Evolutionary conservation across 2,113 vertebrate genomes (phyloP), one percentile per base, ranked within the genome.

Genomic region (Vombatus ursinus): DNA sequence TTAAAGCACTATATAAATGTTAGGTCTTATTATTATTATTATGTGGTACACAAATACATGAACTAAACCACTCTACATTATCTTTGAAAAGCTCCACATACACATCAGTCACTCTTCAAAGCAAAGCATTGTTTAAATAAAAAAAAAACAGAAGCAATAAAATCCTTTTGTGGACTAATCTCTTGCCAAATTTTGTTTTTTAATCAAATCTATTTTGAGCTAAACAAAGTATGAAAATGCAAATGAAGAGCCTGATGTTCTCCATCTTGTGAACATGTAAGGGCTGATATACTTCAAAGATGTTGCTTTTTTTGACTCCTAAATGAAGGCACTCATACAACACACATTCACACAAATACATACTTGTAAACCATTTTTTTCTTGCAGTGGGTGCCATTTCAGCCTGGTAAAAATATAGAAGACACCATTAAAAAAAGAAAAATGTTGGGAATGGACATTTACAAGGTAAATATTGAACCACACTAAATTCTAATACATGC

Each of bases 151-250:
- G 98, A 98, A 98, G 98, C 98, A 98, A 98, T 99, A 98, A 99
- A 99, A 99, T 98, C 98, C 98, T 98, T 97, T 98, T 98, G 98
- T 98, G 98, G 98, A 99, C 98, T 99, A 98, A 99, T 99, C 98
- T 98, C 97, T 98, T 99, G 99, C 99, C 99, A 99, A 98, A 98
- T 98, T 98, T 98, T 98, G 68, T 98, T 98, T 98, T 99, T 98
- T 94, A 98, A 98, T 99, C 98, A 98, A 98, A 99, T 98, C 98
- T 99, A 98, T 99, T 99, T 98, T 98, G 98, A 98, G 98, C 98
- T 98, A 97, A 98, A 98, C 97, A 96, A 97, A 98, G 98, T 97
- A 98, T 97, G 98, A 98, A 99, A 98, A 99, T 99, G 99, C 98
- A 99, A 99, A 99, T 98, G 97, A 98, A 98, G 93, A 94, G 5